Base-by-base conservation (phyloP, 2,113 vertebrate genomes). In the Lagopus muta region DNA sequence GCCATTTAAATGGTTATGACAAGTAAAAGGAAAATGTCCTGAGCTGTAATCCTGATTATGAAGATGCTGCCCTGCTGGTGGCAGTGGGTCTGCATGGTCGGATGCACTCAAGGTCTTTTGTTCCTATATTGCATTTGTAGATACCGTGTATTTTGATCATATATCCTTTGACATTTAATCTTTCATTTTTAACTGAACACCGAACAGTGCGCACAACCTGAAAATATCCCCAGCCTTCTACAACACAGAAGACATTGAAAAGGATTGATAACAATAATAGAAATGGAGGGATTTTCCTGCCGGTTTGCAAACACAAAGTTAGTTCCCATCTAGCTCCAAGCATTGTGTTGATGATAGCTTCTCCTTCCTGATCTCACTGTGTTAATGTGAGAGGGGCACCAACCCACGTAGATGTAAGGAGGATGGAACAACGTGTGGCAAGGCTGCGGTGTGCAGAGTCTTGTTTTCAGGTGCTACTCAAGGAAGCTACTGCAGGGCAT, bases 1-100 rank as follows among this genome's bases (percentile, higher is more conserved):
- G 40, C 60, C 80, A 45, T 78, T 78, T 80, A 78, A 54, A 78
- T 86, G 86, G 70, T 22, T 86, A 21, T 8, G 20, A 62, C 47
- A 52, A 4, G 21, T 36, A 67, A 79, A 70, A 60, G 38, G 76
- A 85, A 50, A 62, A 64, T 27, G 60, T 50, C 55, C 28, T 58
- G 15, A 42, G 27, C 52, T 16, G 17, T 54, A 54, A 54, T 50
- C 55, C 28, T 58, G 15, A 57, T 47, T 43, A 2, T 22, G 14
- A 61, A 40, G 69, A 11, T 57, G 20, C n/a, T 71, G 70, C 43
- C 22, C 48, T 81, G 32, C 42, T 66, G 52, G 5, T 34, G 69
- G 67, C 73, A 42, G 75, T 36, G 72, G 65, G 40, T 50, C 92
- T 77, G 32, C 52, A 1, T 27, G 28, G 42, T 55, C 47, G 13